Base-by-base conservation (phyloP, 2,888 invertebrate genomes). In the Spilarctia lutea region DNA sequence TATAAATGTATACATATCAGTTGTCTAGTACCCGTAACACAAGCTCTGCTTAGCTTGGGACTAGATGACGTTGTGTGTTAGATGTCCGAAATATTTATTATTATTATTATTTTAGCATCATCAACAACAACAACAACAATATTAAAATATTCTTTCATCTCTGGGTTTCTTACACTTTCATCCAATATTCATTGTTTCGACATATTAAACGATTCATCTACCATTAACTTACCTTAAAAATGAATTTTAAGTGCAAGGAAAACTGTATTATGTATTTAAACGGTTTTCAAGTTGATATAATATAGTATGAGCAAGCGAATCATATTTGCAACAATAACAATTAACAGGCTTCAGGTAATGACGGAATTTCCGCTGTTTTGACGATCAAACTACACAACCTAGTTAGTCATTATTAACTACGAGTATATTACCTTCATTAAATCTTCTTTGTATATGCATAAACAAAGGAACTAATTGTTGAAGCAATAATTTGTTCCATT, bases 351-450 rank as follows among this genome's bases (percentile, higher is more conserved):
- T 68, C 27, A 24, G 48, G 48, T 33, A 24, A 48, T 24, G 24
- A 48, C 68, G 68, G 68, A 68, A 68, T 30, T 68, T 68, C 48
- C 48, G 48, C 18, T 68, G 48, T 24, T 68, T 68, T 68, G 33
- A 33, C 33, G 48, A 48, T 68, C 33, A 33, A 45, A 68, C 45
- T 20, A 13, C 30, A 7, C 48, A 48, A 68, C 30, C 63, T 63
- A 63, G 30, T 48, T n/a, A 68, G 27, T 27, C 42, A 20, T 30
- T 33, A 11, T 30, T 56, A 56, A 56, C n/a, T 10, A n/a, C n/a
- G n/a, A n/a, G n/a, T n/a, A 56, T 56, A 56, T n/a, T 68, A 68
- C 33, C 33, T 68, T 68, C 24, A 68, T 48, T 48, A 68, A 68
- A 68, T 68, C 45, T 68, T 33, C 20, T 48, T 45, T 42, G 42